Base-by-base conservation (phyloP, 2,888 invertebrate species). In the Nyleta sp. region DNA sequence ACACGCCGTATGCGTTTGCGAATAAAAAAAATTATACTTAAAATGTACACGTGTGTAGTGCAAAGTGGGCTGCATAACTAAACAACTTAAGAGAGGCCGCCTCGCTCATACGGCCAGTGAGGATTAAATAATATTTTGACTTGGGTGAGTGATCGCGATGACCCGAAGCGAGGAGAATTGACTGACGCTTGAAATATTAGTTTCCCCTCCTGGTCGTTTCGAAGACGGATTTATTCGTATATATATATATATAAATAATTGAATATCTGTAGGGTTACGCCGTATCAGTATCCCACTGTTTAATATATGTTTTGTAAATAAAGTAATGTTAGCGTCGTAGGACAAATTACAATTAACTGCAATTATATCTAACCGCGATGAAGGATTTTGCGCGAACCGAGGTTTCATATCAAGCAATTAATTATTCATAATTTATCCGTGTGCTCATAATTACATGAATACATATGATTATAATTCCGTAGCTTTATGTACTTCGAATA, bases 201-300 rank as follows among this genome's bases (percentile, higher is more conserved):
- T 89, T 90, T 90, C 90, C 86, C 90, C 90, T 90, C 87, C 89
- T 89, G 89, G 87, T 88, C 82, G 89, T 89, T 82, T 80, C 79
- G 73, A 80, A 50, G 67, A 44, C 62, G 50, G 31, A 80, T 75
- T 80, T 44, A 79, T 76, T 79, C 78, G 81, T 80, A 80, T 52
- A 75, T 64, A 72, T 73, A 73, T 59, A 72, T 57, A 67, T 67
- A 75, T 68, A 68, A 78, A 78, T 81, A 81, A 81, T 73, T 79
- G 72, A 80, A 80, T 80, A 80, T 73, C 53, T 64, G 60, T 76
- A 65, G 81, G 80, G 80, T 75, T 82, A 81, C 81, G 53, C 71
- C 80, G 80, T 83, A 82, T 78, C 70, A 84, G 81, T 82, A 82
- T 76, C 81, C 82, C 76, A 67, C 48, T 83, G 83, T 84, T 81